Evolutionary conservation across 2,113 vertebrate genomes (phyloP).

Genomic region (Petromus typicus): DNA sequence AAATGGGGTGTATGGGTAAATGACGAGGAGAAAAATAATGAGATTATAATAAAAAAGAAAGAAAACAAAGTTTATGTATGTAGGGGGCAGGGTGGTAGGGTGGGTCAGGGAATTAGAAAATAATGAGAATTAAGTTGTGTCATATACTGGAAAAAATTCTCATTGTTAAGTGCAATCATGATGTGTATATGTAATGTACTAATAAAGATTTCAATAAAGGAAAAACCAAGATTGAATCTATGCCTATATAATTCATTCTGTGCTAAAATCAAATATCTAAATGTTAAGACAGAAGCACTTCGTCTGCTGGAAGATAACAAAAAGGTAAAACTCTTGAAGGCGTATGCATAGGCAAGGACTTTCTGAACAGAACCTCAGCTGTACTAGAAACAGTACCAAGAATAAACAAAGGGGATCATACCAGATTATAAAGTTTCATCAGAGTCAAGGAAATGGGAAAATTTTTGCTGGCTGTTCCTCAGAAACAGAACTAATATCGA

Average conservation of each 20-base stretch:
- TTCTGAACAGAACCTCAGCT: not conserved
- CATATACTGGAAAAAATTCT: too few species aligned
- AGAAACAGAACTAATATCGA: not conserved
- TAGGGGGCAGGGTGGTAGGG: too few species aligned
- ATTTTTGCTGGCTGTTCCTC: not conserved
- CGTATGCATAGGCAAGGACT: not conserved
- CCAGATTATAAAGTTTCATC: not conserved
- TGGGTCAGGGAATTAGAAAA: too few species aligned
- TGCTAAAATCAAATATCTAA: not conserved
- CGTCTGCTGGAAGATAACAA: not conserved
- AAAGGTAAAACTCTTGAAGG: not conserved
- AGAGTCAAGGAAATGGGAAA: not conserved
- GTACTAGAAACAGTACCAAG: not conserved
- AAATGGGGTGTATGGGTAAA: too few species aligned
- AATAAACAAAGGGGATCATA: not conserved
- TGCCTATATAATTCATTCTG: not conserved
- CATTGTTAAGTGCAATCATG: too few species aligned
- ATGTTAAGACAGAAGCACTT: not conserved
- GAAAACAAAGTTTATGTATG: too few species aligned
- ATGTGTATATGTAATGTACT: too few species aligned
- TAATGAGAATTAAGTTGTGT: too few species aligned
- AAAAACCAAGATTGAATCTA: not conserved
- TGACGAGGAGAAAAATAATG: too few species aligned
- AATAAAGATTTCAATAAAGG: too few species aligned
- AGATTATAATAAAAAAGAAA: too few species aligned